These are phyloP conservation scores for Pampusana beccarii DNA, from an alignment of 2,113 vertebrate genomes.

Conservation along the genomic window DNA sequence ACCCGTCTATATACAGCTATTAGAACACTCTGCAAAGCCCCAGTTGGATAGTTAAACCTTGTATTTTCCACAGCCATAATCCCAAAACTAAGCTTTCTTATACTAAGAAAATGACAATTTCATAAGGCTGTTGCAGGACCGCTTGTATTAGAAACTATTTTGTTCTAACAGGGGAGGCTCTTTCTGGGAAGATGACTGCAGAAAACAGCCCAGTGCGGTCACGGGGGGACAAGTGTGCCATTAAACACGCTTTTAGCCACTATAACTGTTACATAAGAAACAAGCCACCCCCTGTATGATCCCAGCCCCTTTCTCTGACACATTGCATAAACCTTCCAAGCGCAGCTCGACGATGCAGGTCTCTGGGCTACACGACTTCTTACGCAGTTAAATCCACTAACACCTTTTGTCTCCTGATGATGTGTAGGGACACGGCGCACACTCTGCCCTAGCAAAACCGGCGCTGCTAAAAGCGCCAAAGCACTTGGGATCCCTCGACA, in stretches of 20 bases:
- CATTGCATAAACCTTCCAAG: not conserved
- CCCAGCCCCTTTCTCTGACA: not conserved
- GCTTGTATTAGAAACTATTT: not conserved
- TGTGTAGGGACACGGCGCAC: not conserved
- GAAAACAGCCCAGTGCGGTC: not conserved
- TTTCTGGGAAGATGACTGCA: not conserved
- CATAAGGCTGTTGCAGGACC: not conserved
- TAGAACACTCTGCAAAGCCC: not conserved
- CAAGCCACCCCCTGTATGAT: not conserved
- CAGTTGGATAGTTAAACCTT: not conserved
- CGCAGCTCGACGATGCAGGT: not conserved
- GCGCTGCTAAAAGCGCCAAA: not conserved
- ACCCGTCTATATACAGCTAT: rapidly evolving
- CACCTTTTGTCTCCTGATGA: not conserved
- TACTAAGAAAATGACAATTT: not conserved
- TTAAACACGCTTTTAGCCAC: not conserved
- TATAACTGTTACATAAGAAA: not conserved
- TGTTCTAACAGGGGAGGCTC: not conserved
- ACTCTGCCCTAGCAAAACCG: not conserved
- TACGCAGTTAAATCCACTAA: not conserved
- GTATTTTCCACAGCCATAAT: not conserved
- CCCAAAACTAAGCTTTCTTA: not conserved
- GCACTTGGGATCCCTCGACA: not conserved
- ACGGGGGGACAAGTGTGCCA: not conserved
- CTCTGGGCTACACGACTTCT: not conserved